A percentile compares a stretch with the other conserved stretches of the same genome.
These are phyloP conservation scores for Mesitornis unicolor DNA, from an alignment of 2,113 vertebrate genomes.

Conservation along the genomic window DNA sequence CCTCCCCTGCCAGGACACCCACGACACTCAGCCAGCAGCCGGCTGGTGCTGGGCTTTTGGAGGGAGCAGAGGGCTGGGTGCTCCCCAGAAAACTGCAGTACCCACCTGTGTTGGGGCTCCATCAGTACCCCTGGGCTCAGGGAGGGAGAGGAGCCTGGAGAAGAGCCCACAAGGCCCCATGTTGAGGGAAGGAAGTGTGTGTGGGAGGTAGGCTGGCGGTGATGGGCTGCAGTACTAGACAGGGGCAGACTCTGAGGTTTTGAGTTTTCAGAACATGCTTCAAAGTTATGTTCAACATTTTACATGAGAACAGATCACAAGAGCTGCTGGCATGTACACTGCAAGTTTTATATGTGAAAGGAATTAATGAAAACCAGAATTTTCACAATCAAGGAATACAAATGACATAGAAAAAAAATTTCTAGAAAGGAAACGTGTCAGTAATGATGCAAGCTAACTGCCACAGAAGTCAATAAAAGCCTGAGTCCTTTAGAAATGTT, in stretches of 20 bases:
- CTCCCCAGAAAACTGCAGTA: no score
- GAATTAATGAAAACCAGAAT: not conserved
- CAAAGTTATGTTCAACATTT: not conserved
- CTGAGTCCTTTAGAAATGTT: not conserved
- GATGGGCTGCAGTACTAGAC: not conserved
- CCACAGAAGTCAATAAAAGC: not conserved
- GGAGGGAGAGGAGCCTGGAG: not conserved
- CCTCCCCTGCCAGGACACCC: not conserved
- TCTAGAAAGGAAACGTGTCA: not conserved
- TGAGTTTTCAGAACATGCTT: not conserved
- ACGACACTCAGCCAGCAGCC: not conserved
- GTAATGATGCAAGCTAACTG: not conserved
- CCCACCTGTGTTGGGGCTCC: not conserved
- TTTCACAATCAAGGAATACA: not conserved
- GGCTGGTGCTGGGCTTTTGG: no score
- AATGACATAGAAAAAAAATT: not conserved
- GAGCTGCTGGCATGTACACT: not conserved
- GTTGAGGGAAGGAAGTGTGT: accelerated
- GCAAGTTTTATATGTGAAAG: not conserved
- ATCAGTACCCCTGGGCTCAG: accelerated
- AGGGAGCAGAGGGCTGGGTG: no score
- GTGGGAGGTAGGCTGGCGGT: not conserved
- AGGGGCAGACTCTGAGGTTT: not conserved
- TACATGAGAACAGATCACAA: not conserved
- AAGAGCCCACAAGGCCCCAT: accelerated